phyloP scores from a whole-genome alignment of 2,113 vertebrate species.

The Dunckerocampus dactyliophorus region DNA sequence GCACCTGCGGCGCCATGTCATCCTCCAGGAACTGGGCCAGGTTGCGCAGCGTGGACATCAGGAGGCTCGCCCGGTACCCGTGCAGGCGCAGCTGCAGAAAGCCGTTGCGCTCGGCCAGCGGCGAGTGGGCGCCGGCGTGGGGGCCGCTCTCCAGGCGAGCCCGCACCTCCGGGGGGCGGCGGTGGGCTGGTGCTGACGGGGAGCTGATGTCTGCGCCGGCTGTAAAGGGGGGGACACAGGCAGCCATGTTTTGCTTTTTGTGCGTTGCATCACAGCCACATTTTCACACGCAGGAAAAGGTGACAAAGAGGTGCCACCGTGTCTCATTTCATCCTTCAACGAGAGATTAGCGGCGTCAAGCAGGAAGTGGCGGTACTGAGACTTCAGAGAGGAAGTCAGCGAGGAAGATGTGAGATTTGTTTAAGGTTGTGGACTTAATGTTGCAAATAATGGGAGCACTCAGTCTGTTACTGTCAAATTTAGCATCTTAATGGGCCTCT shows the following conservation, averaged over 20 bases:
- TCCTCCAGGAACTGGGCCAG: constrained; percentile 92
- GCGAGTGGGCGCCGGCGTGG: constrained; percentile 80
- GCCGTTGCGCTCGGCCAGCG: constrained; percentile 87
- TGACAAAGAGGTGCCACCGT: too few relatives aligned
- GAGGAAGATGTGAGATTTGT: too few relatives aligned
- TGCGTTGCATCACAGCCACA: neutral
- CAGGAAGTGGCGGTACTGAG: too few relatives aligned
- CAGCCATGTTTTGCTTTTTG: too few relatives aligned
- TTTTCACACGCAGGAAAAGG: too few relatives aligned
- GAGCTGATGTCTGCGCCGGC: constrained; percentile 20
- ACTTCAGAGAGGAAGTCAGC: too few relatives aligned
- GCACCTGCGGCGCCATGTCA: constrained; percentile 82
- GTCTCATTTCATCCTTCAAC: too few relatives aligned
- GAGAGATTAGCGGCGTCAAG: too few relatives aligned
- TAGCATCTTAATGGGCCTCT: too few relatives aligned
- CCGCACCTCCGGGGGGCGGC: constrained; percentile 77
- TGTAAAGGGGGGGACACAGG: constrained; percentile 3
- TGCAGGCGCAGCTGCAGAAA: constrained; percentile 90
- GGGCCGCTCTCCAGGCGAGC: constrained; percentile 89
- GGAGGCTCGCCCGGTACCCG: constrained; percentile 85
- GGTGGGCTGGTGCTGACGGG: neutral
- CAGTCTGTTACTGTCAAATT: too few relatives aligned
- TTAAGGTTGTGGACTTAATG: too few relatives aligned
- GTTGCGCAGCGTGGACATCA: constrained; percentile 88
- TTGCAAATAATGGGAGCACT: too few relatives aligned